These are phyloP conservation scores for Lepus americanus DNA, from an alignment of 2,113 vertebrate genomes.

Conservation along the genomic window DNA sequence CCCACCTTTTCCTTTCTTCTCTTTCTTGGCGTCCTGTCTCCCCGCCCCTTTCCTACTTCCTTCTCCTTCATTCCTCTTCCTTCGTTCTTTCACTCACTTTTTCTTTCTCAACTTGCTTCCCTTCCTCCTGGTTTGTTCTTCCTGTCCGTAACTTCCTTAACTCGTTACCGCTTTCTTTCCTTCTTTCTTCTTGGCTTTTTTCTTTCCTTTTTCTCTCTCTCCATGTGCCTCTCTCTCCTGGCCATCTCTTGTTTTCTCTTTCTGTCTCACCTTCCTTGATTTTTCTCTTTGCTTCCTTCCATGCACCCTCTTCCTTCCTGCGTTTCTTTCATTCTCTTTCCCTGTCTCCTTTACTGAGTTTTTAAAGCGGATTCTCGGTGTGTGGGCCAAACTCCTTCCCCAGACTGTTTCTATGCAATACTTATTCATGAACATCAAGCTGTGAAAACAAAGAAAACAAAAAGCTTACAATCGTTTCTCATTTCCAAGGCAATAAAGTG, in stretches of 20 bases:
- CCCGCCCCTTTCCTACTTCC: rapidly evolving
- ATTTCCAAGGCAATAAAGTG: conserved; percentile 81
- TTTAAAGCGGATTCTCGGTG: neutral
- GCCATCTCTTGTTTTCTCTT: no score
- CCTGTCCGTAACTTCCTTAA: no score
- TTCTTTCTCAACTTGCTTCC: no score
- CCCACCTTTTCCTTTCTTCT: rapidly evolving
- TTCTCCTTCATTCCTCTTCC: neutral
- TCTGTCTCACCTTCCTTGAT: neutral
- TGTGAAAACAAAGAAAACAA: conserved; percentile 62
- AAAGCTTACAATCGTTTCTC: conserved; percentile 71
- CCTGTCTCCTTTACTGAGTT: neutral
- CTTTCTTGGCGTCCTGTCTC: no score
- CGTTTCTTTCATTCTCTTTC: neutral
- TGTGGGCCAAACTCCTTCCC: conserved; percentile 26
- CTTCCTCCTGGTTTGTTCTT: no score
- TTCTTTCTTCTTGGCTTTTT: no score
- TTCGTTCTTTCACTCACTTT: rapidly evolving
- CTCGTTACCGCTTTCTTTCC: no score
- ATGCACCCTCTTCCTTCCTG: neutral
- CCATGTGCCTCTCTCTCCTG: neutral
- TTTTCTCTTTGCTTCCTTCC: neutral
- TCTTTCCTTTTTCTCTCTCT: no score
- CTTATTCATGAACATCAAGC: conserved; percentile 50
- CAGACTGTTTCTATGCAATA: neutral